phyloP scores from a whole-genome alignment of 64 coral and sea anemone species.

The Stichodactyla helianthus region DNA sequence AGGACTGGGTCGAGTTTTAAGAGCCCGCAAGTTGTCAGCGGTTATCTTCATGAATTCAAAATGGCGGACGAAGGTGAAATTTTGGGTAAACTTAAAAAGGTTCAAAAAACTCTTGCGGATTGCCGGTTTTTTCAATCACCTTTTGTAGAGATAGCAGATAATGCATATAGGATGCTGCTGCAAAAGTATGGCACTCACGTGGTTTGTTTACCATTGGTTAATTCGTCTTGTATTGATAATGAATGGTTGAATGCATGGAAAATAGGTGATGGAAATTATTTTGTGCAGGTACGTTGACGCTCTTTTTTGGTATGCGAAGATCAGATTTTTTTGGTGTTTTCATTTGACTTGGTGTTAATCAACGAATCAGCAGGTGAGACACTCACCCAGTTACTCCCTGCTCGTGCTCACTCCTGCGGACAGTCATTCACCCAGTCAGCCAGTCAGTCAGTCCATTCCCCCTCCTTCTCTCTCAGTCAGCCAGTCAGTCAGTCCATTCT shows the following conservation, averaged over 20 bases:
- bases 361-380: too few species aligned
- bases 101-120: neutral
- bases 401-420: too few species aligned
- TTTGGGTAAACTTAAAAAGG: neutral
- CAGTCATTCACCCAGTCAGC: too few species aligned
- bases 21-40: neutral
- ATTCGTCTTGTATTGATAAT: neutral
- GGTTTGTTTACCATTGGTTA: neutral
- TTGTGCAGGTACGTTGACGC: neutral
- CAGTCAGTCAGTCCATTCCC: too few species aligned
- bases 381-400: too few species aligned
- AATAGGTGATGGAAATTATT: neutral
- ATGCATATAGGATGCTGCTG: slow-evolving; percentile 2
- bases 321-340: neutral
- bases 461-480: too few species aligned
- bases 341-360: too few species aligned
- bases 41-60: neutral
- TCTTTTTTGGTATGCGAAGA: neutral
- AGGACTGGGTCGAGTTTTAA: neutral
- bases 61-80: slow-evolving; percentile 12
- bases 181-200: slow-evolving; percentile 3
- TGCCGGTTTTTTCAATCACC: neutral
- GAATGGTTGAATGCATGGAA: neutral
- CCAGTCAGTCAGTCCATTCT: too few species aligned
- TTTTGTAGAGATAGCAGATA: slow-evolving; percentile 14